phyloP scores from a whole-genome alignment of 2,113 vertebrate species.

The Sinosuthora webbiana region DNA sequence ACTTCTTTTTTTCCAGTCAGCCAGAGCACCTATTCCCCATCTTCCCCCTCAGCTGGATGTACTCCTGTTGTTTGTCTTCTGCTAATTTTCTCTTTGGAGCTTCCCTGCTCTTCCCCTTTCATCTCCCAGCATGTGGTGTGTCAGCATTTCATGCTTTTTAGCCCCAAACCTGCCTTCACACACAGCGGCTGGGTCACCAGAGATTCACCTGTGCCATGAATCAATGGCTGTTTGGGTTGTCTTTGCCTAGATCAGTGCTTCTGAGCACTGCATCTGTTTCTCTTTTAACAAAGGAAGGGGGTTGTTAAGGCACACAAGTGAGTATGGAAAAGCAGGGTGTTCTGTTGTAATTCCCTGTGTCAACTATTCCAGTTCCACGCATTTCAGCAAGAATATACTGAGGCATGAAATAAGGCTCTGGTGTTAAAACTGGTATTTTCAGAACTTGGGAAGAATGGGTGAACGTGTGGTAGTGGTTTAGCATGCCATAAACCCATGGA shows the following conservation, averaged over 20 bases:
- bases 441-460: neutral
- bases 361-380: neutral
- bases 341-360: neutral
- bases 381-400: neutral
- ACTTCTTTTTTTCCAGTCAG: neutral
- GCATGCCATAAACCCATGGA: neutral
- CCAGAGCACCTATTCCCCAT: neutral
- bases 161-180: neutral
- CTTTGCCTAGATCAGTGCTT: neutral
- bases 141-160: neutral
- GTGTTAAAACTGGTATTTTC: neutral
- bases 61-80: neutral
- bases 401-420: neutral
- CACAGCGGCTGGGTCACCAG: neutral
- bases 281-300: neutral
- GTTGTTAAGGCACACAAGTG: neutral
- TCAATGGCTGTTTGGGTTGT: neutral
- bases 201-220: fast-evolving
- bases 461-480: neutral
- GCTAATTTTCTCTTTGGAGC: neutral
- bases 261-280: neutral
- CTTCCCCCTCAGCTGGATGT: neutral
- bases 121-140: neutral
- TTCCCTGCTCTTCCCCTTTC: neutral
- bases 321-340: neutral